These are phyloP conservation scores for Synanthedon formicaeformis DNA, from an alignment of 2,888 invertebrate species.

Conservation along the genomic window DNA sequence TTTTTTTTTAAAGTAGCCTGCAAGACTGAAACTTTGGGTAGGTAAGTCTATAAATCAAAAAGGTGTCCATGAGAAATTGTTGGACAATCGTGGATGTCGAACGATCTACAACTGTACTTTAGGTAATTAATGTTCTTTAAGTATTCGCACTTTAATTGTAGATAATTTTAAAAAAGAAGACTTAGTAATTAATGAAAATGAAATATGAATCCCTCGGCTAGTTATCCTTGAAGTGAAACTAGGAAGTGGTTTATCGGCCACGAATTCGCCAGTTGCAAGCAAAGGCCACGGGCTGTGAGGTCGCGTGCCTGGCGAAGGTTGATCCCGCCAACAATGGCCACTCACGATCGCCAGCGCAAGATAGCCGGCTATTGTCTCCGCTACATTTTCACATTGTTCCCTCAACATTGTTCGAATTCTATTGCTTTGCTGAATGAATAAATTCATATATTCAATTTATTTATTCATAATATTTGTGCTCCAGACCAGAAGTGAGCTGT, in stretches of 20 bases:
- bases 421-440: background rate
- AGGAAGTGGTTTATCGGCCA: slow-evolving; percentile 5
- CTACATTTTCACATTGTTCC: slow-evolving; percentile 6
- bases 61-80: no score
- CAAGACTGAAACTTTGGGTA: no score
- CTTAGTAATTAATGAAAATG: no score
- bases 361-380: background rate
- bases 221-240: slow-evolving; percentile 2
- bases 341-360: slow-evolving; percentile 1
- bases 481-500: no score
- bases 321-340: slow-evolving; percentile 1
- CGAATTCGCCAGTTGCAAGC: slow-evolving; percentile 3
- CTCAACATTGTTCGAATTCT: slow-evolving; percentile 2
- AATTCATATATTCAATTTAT: background rate
- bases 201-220: no score
- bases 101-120: no score
- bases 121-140: no score
- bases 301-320: slow-evolving; percentile 6
- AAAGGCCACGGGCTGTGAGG: slow-evolving; percentile 4
- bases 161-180: no score
- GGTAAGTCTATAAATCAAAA: no score
- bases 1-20: no score
- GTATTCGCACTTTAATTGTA: no score
- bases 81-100: no score
- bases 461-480: background rate